Evolutionary conservation across 2,113 vertebrate genomes (phyloP), one percentile per base, ranked within the genome.

Genomic region (Chrysochloris asiatica): DNA sequence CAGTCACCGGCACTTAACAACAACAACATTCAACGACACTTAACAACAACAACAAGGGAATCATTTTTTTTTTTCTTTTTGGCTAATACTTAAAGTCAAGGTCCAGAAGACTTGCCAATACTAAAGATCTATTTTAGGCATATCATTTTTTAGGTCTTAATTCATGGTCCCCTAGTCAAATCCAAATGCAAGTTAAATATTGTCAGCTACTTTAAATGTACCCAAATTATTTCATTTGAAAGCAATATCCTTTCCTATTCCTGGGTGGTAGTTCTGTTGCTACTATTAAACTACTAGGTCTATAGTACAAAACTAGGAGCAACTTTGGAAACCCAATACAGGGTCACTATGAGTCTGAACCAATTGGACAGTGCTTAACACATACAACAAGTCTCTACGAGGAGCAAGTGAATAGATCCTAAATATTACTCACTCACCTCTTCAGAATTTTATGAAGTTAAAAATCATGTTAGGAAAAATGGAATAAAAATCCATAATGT

Each of bases 131-230:
- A 81, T 90, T 87, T 89, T 92, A 86, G 38, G 59, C 41, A 65
- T 48, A 16, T 78, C 48, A 87, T 67, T 89, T n/a, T 84, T 92
- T 41, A 87, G 48, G 69, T 91, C 54, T 93, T 95, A 73, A 69
- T 28, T 89, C 56, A 80, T 63, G 38, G 41, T 36, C 33, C 8
- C 52, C 76, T 89, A 71, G 52, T 48, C 85, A 90, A 81, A 88
- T 95, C 38, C 67, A 91, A 90, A 79, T 84, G 48, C 50, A 75
- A 86, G 48, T 54, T 91, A 89, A 78, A 80, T 95, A 54, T 81
- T 43, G 1, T 78, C 36, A 89, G 82, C 24, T 52, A 80, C 33
- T 91, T 28, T 90, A 61, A 90, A 87, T 81, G 69, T 59, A 38
- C 38, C 47, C 38, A 69, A 59, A 67, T 4, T 11, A 41, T 85